Base-by-base conservation (phyloP, 2,888 invertebrate species). In the Anaspis maculata region DNA sequence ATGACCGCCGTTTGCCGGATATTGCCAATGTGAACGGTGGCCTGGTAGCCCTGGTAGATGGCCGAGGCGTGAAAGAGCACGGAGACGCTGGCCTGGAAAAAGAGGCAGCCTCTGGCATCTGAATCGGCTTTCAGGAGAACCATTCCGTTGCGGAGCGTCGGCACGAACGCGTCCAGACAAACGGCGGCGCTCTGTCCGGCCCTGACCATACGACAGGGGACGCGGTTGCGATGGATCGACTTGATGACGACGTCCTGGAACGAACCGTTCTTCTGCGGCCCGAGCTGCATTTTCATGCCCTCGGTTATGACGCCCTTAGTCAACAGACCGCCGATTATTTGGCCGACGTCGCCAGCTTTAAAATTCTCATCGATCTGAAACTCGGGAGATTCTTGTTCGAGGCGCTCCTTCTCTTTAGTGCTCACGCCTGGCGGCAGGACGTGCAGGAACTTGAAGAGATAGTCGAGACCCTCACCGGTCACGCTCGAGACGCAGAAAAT, bases 291-390 rank as follows among this genome's bases (percentile, higher is more conserved):
- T 31, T 74, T 70, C 52, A 82, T 79, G n/a, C 88, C 88, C 61
- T 95, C 92, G 14, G 77, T 77, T 21, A 97, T 76, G 13, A 83
- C 77, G 0, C 97, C 97, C 55, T 84, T 82, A 0, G 81, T 79
- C 25, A 94, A 62, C 5, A 92, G 67, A 0, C 92, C 92, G 1
- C 90, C 91, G 1, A 91, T 77, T 14, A 92, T 85, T 5, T 85
- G 83, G 0, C 86, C 86, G 1, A 83, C 74, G 46, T 85, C 86
- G 0, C 83, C 83, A 10, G 89, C 86, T 56, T 83, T 78, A 63
- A 91, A 90, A 7, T 87, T 88, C 68, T 95, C 95, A 60, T 97
- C 96, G 25, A 97, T 85, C 71, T 95, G 89, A 62, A 94, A 94
- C 57, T 85, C 84, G 44, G 82, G 77, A 1, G 76, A 69, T 48